These are phyloP conservation scores for Drosophila tsacasi DNA, from an alignment of 1,140 invertebrate species.

Conservation along the genomic window DNA sequence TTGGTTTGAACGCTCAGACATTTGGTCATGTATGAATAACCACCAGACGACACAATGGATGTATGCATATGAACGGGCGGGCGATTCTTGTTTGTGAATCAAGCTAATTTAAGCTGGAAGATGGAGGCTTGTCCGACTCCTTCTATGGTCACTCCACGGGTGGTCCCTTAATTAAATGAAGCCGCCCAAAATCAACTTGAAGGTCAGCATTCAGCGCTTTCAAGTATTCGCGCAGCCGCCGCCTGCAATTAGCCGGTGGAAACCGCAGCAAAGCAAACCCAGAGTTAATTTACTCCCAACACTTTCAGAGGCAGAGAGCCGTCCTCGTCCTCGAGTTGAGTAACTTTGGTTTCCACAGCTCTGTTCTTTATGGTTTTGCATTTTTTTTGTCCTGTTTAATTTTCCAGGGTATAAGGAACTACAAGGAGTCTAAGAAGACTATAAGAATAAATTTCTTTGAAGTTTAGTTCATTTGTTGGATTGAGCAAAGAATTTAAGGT, in stretches of 20 bases:
- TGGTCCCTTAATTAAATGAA: constrained; percentile 71
- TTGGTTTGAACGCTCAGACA: constrained; percentile 40
- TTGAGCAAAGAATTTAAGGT: not conserved
- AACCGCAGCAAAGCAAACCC: constrained; percentile 64
- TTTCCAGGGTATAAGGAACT: constrained; percentile 28
- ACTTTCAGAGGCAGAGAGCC: constrained; percentile 32
- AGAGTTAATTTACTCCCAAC: constrained; percentile 75
- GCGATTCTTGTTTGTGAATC: not conserved
- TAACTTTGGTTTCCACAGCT: constrained; percentile 39
- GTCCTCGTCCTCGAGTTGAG: constrained; percentile 43
- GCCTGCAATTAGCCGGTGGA: constrained; percentile 65
- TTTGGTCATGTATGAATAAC: constrained; percentile 42
- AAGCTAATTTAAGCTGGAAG: not conserved
- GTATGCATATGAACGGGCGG: constrained; percentile 17
- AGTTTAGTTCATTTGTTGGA: constrained; percentile 23
- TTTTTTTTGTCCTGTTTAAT: constrained; percentile 49
- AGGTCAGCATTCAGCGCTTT: constrained; percentile 65
- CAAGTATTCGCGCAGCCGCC: constrained; percentile 46
- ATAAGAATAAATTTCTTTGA: constrained; percentile 18
- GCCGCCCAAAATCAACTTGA: constrained; percentile 63
- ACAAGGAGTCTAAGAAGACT: constrained; percentile 6
- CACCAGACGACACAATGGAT: constrained; percentile 26
- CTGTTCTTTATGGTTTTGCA: constrained; percentile 16
- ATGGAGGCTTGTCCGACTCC: not conserved
- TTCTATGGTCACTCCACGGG: not conserved